Evolutionary conservation across 2,113 vertebrate genomes (phyloP).

Genomic region (Lepus timidus): DNA sequence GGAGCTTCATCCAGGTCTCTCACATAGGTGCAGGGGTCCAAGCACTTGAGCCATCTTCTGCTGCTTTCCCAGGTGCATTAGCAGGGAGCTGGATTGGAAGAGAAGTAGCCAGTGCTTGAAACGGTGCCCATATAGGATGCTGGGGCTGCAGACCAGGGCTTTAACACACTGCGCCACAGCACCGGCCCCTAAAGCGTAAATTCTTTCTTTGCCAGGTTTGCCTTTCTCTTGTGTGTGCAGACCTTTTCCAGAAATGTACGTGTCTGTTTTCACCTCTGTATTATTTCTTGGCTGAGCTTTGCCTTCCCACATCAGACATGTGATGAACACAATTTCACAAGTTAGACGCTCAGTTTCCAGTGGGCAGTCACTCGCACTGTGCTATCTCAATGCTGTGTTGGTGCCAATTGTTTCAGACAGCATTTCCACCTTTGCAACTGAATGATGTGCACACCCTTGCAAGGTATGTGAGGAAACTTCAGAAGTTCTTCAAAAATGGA

Average conservation of each 20-base stretch:
- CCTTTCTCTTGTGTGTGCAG: neutral
- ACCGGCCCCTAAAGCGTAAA: too few relatives aligned
- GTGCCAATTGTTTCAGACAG: neutral
- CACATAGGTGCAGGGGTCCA: too few relatives aligned
- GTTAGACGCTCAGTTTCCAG: neutral
- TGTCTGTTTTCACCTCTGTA: neutral
- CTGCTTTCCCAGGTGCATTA: too few relatives aligned
- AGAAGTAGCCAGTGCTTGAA: too few relatives aligned
- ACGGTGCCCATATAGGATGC: too few relatives aligned
- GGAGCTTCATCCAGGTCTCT: too few relatives aligned
- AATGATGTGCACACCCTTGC: neutral
- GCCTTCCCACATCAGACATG: neutral
- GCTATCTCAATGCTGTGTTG: neutral
- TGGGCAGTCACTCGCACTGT: neutral
- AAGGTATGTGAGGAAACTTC: neutral
- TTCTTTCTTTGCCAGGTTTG: conserved; percentile 17
- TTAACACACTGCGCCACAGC: too few relatives aligned
- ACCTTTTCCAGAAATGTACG: neutral
- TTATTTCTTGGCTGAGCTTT: conserved; percentile 33
- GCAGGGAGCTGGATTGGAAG: too few relatives aligned
- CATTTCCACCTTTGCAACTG: neutral
- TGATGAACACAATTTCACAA: conserved; percentile 8
- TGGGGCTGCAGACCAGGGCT: too few relatives aligned
- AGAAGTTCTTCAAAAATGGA: too few relatives aligned
- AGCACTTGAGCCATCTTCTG: too few relatives aligned